phyloP scores from a whole-genome alignment of 2,797 vertebrate genomes.

The Protosalanx chinensis region DNA sequence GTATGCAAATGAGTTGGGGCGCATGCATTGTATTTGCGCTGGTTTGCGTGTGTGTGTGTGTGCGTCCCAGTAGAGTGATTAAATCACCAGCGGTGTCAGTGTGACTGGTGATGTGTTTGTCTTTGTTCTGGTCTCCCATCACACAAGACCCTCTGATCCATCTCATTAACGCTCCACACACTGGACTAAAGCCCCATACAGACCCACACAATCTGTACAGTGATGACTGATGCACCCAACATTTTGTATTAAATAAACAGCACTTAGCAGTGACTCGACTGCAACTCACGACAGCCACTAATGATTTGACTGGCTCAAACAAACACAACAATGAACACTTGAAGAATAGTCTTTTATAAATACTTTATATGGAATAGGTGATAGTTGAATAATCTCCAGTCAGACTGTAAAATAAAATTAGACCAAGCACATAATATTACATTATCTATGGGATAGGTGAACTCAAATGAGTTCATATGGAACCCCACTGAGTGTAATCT shows the following conservation, averaged over 20 bases:
- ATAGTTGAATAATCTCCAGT: not conserved
- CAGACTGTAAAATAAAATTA: slow-evolving; percentile 13
- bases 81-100: slow-evolving; percentile 29
- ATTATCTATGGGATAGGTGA: not conserved
- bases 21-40: not conserved
- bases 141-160: not conserved
- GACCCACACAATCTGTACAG: slow-evolving; percentile 47
- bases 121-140: slow-evolving; percentile 16
- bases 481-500: slow-evolving; percentile 7
- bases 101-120: slow-evolving; percentile 26
- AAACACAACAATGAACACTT: slow-evolving; percentile 6
- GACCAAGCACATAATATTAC: not conserved
- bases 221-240: slow-evolving; percentile 36
- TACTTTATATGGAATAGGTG: not conserved
- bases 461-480: slow-evolving; percentile 1
- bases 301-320: slow-evolving; percentile 30
- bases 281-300: slow-evolving; percentile 17
- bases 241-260: slow-evolving; percentile 29
- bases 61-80: slow-evolving; percentile 1
- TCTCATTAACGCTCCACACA: slow-evolving; percentile 49
- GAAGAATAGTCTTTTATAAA: slow-evolving; percentile 5
- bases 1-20: not conserved
- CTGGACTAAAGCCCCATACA: slow-evolving; percentile 25
- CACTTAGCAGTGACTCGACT: slow-evolving; percentile 19
- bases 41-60: not conserved